These are phyloP conservation scores for Elymnias hypermnestra DNA, from an alignment of 1,140 invertebrate genomes.

Conservation along the genomic window DNA sequence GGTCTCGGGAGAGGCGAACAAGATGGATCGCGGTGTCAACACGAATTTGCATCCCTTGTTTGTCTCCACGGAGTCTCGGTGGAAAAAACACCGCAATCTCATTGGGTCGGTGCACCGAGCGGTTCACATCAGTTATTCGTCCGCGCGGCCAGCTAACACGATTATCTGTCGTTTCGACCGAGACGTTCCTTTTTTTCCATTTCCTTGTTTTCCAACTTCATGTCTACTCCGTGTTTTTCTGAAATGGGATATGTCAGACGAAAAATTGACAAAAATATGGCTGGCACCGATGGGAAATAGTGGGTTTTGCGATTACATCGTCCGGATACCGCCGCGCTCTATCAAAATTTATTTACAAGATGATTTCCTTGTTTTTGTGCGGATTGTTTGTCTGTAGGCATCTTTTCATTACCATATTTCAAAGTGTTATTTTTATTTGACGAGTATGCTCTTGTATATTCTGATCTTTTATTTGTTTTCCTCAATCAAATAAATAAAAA, in stretches of 20 bases:
- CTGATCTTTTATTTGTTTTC: too few relatives aligned
- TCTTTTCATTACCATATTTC: slow-evolving; percentile 10
- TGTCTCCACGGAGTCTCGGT: slow-evolving; percentile 56
- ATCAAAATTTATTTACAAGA: slow-evolving; percentile 64
- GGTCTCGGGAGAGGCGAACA: slow-evolving; percentile 66
- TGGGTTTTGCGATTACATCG: slow-evolving; percentile 69
- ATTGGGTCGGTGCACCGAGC: slow-evolving; percentile 60
- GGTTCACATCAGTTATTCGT: slow-evolving; percentile 62
- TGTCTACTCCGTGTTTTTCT: slow-evolving; percentile 71
- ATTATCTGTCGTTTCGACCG: slow-evolving; percentile 71
- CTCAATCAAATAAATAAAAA: too few relatives aligned
- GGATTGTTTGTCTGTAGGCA: slow-evolving; percentile 22
- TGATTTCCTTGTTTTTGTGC: slow-evolving; percentile 48
- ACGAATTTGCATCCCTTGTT: slow-evolving; percentile 74
- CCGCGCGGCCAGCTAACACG: slow-evolving; percentile 66
- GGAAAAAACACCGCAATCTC: slow-evolving; percentile 73
- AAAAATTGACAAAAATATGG: slow-evolving; percentile 75
- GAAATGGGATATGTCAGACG: slow-evolving; percentile 73
- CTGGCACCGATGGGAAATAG: slow-evolving; percentile 63
- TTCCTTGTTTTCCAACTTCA: slow-evolving; percentile 71
- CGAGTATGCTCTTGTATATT: too few relatives aligned
- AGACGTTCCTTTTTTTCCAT: slow-evolving; percentile 65
- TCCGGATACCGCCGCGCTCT: slow-evolving; percentile 39
- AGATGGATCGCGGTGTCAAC: slow-evolving; percentile 74
- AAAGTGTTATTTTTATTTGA: too few relatives aligned